These are phyloP conservation scores for Spheniscus mendiculus DNA, from an alignment of 2,113 vertebrate species.

Conservation along the genomic window DNA sequence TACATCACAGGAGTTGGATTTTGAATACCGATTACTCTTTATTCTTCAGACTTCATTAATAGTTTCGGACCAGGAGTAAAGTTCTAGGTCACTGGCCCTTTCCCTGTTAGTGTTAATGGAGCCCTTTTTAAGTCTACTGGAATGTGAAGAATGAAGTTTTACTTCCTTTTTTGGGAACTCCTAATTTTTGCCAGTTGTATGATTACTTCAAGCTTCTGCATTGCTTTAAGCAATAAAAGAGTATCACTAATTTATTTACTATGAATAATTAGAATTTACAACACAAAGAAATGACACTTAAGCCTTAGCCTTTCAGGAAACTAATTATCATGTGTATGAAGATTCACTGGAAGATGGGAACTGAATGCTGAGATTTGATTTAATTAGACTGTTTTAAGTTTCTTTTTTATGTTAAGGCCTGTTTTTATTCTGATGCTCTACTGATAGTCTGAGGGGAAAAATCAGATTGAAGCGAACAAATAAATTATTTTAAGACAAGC, in stretches of 20 bases:
- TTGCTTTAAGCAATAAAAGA: conserved; percentile 21
- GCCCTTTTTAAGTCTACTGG: conserved; percentile 40
- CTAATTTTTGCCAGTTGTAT: conserved; percentile 56
- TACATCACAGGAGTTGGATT: neutral
- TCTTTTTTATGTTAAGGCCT: conserved; percentile 1
- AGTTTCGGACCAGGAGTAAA: conserved; percentile 36
- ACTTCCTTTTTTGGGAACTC: conserved; percentile 49
- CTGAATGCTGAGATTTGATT: conserved; percentile 40
- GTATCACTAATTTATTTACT: conserved; percentile 55
- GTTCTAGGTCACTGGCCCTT: conserved; percentile 64
- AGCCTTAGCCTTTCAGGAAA: conserved; percentile 19
- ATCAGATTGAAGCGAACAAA: neutral
- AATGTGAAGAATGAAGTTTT: conserved; percentile 64
- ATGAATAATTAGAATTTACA: conserved; percentile 56
- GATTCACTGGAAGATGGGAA: conserved; percentile 5
- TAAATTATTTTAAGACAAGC: neutral
- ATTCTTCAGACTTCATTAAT: conserved; percentile 54
- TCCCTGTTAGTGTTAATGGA: conserved; percentile 43
- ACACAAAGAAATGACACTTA: conserved; percentile 50
- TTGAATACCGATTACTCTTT: conserved; percentile 21
- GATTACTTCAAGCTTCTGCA: conserved; percentile 44
- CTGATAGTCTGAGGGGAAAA: neutral
- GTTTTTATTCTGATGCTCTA: neutral
- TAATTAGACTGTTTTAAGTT: conserved; percentile 7
- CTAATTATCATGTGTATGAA: conserved; percentile 47